Evolutionary conservation across 2,113 vertebrate genomes (phyloP).

Genomic region (Ammodramus savannarum): DNA sequence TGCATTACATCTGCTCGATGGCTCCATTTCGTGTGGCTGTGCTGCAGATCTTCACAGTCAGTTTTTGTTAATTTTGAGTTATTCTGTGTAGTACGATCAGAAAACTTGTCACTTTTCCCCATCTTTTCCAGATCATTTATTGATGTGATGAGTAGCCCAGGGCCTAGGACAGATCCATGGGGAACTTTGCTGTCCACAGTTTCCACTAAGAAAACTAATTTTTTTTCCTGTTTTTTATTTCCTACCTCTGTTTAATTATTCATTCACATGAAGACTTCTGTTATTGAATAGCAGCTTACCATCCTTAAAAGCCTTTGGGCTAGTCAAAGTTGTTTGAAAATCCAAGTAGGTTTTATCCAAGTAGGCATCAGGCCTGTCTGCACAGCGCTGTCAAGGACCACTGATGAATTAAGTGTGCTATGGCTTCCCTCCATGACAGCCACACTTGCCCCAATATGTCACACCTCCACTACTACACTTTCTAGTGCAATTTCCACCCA

Average conservation of each 20-base stretch:
- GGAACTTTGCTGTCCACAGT: neutral
- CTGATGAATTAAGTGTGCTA: neutral
- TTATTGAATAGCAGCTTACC: neutral
- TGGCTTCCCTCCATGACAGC: neutral
- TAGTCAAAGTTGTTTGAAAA: neutral
- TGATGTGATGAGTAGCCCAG: neutral
- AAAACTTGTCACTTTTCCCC: neutral
- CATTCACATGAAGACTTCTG: neutral
- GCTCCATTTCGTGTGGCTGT: neutral
- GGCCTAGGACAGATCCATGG: neutral
- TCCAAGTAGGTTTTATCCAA: neutral
- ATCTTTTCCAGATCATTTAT: neutral
- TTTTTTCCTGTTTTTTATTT: neutral
- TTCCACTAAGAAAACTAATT: neutral
- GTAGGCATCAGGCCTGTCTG: neutral
- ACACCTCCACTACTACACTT: neutral
- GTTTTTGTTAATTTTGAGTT: neutral
- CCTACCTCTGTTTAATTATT: neutral
- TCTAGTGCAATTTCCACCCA: neutral
- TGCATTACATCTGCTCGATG: neutral
- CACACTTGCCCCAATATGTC: neutral
- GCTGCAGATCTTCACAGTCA: neutral
- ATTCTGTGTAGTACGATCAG: neutral
- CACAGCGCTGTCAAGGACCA: fast-evolving
- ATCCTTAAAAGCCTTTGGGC: neutral